Base-by-base conservation (phyloP, 2,888 invertebrate species). In the Mimumesa dahlbomi region DNA sequence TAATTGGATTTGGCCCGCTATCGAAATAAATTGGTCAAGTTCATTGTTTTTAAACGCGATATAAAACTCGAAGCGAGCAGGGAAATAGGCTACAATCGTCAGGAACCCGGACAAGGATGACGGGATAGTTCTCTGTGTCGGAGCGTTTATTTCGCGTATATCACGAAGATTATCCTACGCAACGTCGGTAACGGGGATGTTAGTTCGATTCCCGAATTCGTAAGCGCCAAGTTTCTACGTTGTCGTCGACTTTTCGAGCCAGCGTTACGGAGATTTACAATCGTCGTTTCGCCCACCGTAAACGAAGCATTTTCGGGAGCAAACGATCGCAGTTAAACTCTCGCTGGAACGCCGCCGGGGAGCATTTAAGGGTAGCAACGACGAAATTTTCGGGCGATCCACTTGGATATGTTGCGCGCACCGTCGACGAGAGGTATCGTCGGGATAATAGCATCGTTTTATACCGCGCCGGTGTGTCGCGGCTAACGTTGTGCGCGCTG, bases 301-400 rank as follows among this genome's bases (percentile, higher is more conserved):
- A 77, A 78, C 78, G 75, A 77, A 72, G 69, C 75, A 77, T 78
- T 77, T 77, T 77, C 69, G 75, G 66, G 57, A 72, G 72, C 78
- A 69, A 77, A 77, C 78, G 77, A 77, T 77, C 77, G 74, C 77
- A 64, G 71, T 77, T 77, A 74, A 64, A 64, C 67, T 61, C 64
- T 36, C 34, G 36, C 34, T 64, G 74, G 63, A 77, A 72, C 68
- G 71, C 62, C 68, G 77, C 71, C 74, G 77, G 71, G 65, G 65
- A 71, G 61, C 74, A 64, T 77, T 77, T 72, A 72, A 72, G 70
- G 73, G 62, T n/a, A 59, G 66, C 38, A 71, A 62, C 65, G 61
- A 36, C 25, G 71, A 74, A 74, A 77, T 72, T 77, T 77, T 77
- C 77, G 57, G 29, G 53, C 71, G 65, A 69, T 69, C 59, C 74